phyloP scores from a whole-genome alignment of 2,888 invertebrate genomes.

The Platycheirus rosarum region DNA sequence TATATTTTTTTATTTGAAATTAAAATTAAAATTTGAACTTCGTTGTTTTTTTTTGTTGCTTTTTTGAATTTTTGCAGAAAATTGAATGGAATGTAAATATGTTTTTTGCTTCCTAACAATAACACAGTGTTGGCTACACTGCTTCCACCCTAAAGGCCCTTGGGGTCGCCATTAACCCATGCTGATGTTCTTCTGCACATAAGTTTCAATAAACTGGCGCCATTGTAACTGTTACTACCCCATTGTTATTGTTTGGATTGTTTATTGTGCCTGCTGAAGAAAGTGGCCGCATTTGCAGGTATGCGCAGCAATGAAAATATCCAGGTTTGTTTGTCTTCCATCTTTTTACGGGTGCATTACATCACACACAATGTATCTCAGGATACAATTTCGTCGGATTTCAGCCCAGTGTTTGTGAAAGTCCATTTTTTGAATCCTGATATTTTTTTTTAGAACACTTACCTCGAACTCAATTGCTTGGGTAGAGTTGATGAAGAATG shows the following conservation, averaged over 20 bases:
- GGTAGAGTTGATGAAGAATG: slow-evolving; percentile 43
- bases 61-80: no score
- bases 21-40: no score
- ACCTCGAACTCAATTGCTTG: slow-evolving; percentile 1
- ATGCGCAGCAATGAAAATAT: slow-evolving; percentile 23
- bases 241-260: slow-evolving; percentile 38
- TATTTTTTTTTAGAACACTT: slow-evolving; percentile 10
- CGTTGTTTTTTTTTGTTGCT: no score
- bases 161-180: neutral
- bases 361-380: slow-evolving; percentile 17
- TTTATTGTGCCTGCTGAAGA: slow-evolving; percentile 58
- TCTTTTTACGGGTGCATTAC: neutral
- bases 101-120: neutral
- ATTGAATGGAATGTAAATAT: no score
- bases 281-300: slow-evolving; percentile 59
- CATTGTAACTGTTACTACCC: slow-evolving; percentile 17
- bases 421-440: slow-evolving; percentile 6
- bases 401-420: slow-evolving; percentile 27
- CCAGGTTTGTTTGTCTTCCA: neutral
- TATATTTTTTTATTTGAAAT: no score
- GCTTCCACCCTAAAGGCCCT: neutral
- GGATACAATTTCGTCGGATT: slow-evolving; percentile 52
- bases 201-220: slow-evolving; percentile 53
- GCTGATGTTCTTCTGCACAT: neutral
- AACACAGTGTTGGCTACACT: slow-evolving; percentile 12